phyloP scores from a whole-genome alignment of 1,140 invertebrate genomes.

The Glossosoma conforme region DNA sequence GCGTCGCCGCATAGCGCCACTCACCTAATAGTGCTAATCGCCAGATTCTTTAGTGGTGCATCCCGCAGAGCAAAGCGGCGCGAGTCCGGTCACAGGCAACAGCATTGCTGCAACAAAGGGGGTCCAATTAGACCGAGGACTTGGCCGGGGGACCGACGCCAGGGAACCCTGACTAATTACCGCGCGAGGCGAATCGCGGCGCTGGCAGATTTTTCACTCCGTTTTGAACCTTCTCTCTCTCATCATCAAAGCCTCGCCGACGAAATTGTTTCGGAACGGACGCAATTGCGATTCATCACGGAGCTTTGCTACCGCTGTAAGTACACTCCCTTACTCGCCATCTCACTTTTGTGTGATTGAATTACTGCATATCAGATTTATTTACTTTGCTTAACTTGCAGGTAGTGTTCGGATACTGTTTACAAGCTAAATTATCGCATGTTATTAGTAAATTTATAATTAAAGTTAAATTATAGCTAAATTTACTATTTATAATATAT shows the following conservation, averaged over 20 bases:
- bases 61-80: conserved; percentile 12
- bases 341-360: too few species aligned
- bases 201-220: conserved; percentile 15
- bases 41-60: conserved; percentile 10
- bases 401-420: too few species aligned
- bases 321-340: too few species aligned
- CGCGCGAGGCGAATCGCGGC: conserved; percentile 6
- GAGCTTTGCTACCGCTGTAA: too few species aligned
- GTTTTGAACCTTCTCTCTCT: conserved; percentile 2
- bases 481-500: too few species aligned
- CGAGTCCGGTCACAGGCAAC: conserved; percentile 1
- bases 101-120: conserved; percentile 25
- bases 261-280: conserved; percentile 16
- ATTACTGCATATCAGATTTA: too few species aligned
- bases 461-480: too few species aligned
- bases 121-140: background rate
- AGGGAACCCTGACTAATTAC: conserved; percentile 3
- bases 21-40: conserved; percentile 27
- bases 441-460: too few species aligned
- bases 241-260: conserved; percentile 14
- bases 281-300: conserved; percentile 20
- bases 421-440: too few species aligned
- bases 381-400: too few species aligned
- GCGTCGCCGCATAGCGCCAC: too few species aligned
- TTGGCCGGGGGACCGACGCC: background rate